Conservation (phyloP, 2,888 invertebrate species). For the Rhagophthalmus giganteus region DNA sequence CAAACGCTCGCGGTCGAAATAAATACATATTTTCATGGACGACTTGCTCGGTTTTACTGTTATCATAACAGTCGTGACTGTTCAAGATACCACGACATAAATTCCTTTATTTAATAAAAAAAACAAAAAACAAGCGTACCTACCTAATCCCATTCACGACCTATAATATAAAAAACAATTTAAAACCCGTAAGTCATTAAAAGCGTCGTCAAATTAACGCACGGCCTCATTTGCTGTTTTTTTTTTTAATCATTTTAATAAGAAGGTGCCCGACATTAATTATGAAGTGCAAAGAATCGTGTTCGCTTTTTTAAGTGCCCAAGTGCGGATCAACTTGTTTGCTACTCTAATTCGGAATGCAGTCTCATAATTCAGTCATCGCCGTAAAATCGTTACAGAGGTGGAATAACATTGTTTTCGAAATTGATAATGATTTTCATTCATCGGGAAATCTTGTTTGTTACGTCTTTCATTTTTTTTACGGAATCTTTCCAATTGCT, state of each 20-base stretch:
- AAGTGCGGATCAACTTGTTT: slow-evolving; percentile 38
- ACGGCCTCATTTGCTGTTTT: too few species aligned
- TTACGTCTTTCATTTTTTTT: too few species aligned
- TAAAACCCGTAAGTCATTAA: neutral
- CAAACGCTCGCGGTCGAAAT: slow-evolving; percentile 33
- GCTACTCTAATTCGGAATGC: slow-evolving; percentile 40
- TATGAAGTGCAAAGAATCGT: slow-evolving; percentile 28
- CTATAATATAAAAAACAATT: slow-evolving; percentile 18
- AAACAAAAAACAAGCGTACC: too few species aligned
- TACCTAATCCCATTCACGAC: slow-evolving; percentile 16
- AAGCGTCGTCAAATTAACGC: too few species aligned
- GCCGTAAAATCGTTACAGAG: neutral
- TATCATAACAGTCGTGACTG: slow-evolving; percentile 38
- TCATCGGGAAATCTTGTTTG: too few species aligned
- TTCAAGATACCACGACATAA: slow-evolving; percentile 23
- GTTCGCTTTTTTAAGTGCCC: slow-evolving; percentile 33
- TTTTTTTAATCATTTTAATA: too few species aligned
- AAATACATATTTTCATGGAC: slow-evolving; percentile 40
- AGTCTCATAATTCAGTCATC: slow-evolving; percentile 35
- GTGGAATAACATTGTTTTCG: neutral
- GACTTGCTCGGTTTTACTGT: slow-evolving; percentile 37
- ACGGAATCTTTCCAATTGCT: too few species aligned
- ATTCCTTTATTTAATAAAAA: slow-evolving; percentile 24
- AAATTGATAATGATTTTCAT: neutral
- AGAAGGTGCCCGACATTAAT: slow-evolving; percentile 35